Conservation (phyloP, 2,113 vertebrate species). For the Sitta europaea region DNA sequence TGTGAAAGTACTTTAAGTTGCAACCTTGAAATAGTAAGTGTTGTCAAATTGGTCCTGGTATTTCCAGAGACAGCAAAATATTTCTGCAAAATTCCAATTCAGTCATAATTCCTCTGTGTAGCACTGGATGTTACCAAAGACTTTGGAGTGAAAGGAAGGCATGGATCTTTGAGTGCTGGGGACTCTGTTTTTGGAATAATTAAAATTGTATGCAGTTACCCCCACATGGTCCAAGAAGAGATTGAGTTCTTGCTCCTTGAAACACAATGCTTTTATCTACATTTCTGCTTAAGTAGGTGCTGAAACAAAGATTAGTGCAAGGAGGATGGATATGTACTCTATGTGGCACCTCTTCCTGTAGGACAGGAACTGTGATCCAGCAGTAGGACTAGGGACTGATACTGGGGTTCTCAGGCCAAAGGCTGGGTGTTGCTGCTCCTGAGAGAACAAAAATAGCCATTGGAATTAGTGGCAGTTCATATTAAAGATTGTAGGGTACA, state of each 20-base stretch:
- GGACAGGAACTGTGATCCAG: not conserved
- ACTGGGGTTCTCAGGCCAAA: not conserved
- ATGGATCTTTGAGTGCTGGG: not conserved
- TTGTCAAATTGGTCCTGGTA: not conserved
- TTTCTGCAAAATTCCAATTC: not conserved
- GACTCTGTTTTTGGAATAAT: not conserved
- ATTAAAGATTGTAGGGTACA: not conserved
- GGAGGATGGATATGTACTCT: not conserved
- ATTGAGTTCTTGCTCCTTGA: not conserved
- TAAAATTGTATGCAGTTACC: not conserved
- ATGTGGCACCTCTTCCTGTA: not conserved
- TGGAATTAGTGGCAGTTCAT: not conserved
- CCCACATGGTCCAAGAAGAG: not conserved
- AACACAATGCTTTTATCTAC: slow-evolving; percentile 15
- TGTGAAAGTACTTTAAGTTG: not conserved
- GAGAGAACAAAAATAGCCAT: not conserved
- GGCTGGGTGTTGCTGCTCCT: not conserved
- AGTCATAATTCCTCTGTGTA: not conserved
- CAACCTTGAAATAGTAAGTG: not conserved
- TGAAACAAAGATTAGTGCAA: slow-evolving; percentile 44
- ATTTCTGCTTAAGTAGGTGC: slow-evolving; percentile 16
- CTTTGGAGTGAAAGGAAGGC: not conserved
- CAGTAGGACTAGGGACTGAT: not conserved
- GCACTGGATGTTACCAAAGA: not conserved
- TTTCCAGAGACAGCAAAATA: not conserved